phyloP scores from a whole-genome alignment of 2,888 invertebrate genomes.

The Zhuqinia jingwanae region DNA sequence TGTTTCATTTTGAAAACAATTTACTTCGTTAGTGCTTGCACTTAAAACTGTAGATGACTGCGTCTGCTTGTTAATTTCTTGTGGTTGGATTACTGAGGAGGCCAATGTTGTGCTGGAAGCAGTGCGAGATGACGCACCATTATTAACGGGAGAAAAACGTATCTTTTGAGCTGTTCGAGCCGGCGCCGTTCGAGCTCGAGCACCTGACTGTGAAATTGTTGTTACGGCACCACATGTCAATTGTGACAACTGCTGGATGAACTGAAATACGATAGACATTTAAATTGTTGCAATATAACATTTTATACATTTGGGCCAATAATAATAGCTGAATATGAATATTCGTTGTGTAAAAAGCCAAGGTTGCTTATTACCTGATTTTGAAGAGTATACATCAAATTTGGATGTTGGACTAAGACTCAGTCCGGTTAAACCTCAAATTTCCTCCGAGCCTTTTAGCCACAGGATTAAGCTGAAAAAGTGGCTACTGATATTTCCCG shows the following conservation, averaged over 20 bases:
- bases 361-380: slow-evolving; percentile 75
- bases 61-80: not conserved
- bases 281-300: not conserved
- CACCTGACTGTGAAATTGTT: slow-evolving; percentile 71
- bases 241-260: slow-evolving; percentile 73
- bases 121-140: not conserved
- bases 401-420: not conserved
- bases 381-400: slow-evolving; percentile 73
- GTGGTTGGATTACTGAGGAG: not conserved
- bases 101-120: not conserved
- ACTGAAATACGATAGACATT: slow-evolving; percentile 48
- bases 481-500: too few relatives aligned
- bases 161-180: slow-evolving; percentile 68
- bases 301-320: not conserved
- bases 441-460: too few relatives aligned
- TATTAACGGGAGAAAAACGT: slow-evolving; percentile 43
- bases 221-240: slow-evolving; percentile 71
- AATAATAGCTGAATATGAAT: too few relatives aligned
- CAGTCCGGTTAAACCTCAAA: too few relatives aligned
- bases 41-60: not conserved
- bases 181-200: slow-evolving; percentile 63
- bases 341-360: too few relatives aligned
- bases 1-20: not conserved
- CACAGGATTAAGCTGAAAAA: too few relatives aligned
- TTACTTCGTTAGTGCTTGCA: not conserved